These are phyloP conservation scores for Buphagus erythrorhynchus DNA, from an alignment of 2,797 vertebrate species.

Conservation along the genomic window DNA sequence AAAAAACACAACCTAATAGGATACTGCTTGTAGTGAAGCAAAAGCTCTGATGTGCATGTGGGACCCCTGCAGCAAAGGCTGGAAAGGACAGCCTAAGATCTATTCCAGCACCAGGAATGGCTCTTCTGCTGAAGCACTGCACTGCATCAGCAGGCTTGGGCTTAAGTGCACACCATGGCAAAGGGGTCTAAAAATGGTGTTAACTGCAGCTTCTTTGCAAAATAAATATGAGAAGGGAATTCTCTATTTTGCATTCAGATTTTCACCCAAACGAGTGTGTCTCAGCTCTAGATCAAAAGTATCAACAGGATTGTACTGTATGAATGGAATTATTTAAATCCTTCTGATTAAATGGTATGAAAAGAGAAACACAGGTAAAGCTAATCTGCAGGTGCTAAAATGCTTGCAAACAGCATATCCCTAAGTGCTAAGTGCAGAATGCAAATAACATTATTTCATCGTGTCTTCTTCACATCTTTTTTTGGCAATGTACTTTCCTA, in stretches of 20 bases:
- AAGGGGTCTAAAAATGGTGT: not conserved
- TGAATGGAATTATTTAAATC: not conserved
- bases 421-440: not conserved
- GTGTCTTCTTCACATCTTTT: not conserved
- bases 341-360: not conserved
- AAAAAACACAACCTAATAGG: not conserved
- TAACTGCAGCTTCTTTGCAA: not conserved
- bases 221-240: not conserved
- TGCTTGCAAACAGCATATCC: not conserved
- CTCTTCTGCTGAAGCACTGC: not conserved
- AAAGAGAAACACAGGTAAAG: not conserved
- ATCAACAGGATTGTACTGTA: not conserved
- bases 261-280: not conserved
- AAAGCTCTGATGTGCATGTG: not conserved
- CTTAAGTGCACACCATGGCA: not conserved
- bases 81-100: not conserved
- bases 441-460: not conserved
- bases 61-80: not conserved
- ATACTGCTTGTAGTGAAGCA: fast-evolving
- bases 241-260: not conserved
- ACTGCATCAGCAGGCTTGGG: not conserved
- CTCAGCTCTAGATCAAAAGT: not conserved
- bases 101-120: not conserved
- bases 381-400: not conserved
- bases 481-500: not conserved